Evolutionary conservation across 1,140 invertebrate species (phyloP), one percentile per base, ranked within the genome.

Genomic region (Grapholita molesta): DNA sequence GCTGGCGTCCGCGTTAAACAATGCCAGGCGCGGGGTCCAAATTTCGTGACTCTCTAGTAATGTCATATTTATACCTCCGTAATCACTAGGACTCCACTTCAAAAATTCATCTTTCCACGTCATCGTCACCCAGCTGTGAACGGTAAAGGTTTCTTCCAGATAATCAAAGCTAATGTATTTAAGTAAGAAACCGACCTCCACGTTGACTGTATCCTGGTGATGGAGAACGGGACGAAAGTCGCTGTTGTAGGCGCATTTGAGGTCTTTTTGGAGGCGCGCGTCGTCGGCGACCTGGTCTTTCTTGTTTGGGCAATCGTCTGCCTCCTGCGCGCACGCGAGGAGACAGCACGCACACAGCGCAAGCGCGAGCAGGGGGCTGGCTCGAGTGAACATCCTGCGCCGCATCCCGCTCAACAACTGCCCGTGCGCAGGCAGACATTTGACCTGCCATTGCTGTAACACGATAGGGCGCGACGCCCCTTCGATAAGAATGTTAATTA

Each of bases 121-220:
- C 64, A 91, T 66, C 9, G 82, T 83, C 8, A 91, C 81, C 86
- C 88, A 89, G 68, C 86, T 91, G 55, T 91, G 89, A 11, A 88
- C 35, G 1, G 79, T 89, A 35, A 91, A 84, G 2, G 82, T 86
- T 79, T 91, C 89, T 79, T 91, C 88, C 21, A 79, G 55, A 15
- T 75, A 38, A 67, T 91, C 86, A 35, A 91, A 89, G 66, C 79
- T 88, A 6, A 89, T 74, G 67, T 91, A 91, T 70, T 89, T 90
- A 0, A 91, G 69, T 5, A 85, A 82, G 25, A 91, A 82, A 1
- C 88, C 77, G 67, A 91, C 74, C 71, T 15, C 12, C 32, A 61
- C 55, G 55, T 86, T 89, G 11, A 91, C 82, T 5, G 70, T 83
- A 0, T 88, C 77, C 70, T 77, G 85, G 42, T 90, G 84, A 67